These are phyloP conservation scores for Camponotus floridanus DNA, from an alignment of 1,140 invertebrate species.

Conservation along the genomic window DNA sequence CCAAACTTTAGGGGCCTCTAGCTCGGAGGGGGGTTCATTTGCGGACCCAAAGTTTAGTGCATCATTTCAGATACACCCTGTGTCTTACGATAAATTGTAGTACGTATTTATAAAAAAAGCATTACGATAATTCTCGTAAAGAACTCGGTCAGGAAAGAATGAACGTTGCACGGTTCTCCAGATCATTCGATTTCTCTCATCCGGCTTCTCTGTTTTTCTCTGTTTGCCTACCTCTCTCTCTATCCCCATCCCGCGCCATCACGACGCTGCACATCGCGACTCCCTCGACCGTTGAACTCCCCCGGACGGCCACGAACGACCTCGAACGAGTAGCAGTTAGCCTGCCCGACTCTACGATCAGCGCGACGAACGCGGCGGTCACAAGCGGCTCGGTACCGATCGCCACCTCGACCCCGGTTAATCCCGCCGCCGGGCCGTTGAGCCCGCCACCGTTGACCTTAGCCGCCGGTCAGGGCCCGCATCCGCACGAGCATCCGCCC, in stretches of 20 bases:
- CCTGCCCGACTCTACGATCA: constrained; percentile 62
- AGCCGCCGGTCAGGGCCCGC: constrained; percentile 75
- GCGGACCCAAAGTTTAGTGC: too few relatives aligned
- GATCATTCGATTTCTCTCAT: constrained; percentile 60
- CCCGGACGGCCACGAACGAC: constrained; percentile 51
- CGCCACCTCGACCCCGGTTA: constrained; percentile 80
- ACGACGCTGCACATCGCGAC: constrained; percentile 62
- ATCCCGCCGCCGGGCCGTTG: constrained; percentile 84
- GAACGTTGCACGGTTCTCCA: constrained; percentile 49
- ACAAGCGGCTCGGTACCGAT: constrained; percentile 73
- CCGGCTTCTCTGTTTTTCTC: constrained; percentile 69
- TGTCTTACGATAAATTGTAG: neutral
- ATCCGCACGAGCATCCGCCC: constrained; percentile 58
- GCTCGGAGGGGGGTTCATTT: too few relatives aligned
- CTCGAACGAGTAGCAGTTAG: constrained; percentile 60
- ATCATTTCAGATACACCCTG: too few relatives aligned
- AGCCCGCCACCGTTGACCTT: constrained; percentile 87
- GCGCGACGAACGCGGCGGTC: constrained; percentile 62
- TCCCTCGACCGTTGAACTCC: constrained; percentile 25
- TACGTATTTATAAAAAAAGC: neutral
- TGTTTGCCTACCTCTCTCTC: constrained; percentile 49
- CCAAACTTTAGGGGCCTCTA: too few relatives aligned
- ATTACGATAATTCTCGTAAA: neutral
- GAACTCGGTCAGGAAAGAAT: constrained; percentile 44
- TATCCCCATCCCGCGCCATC: constrained; percentile 57